phyloP scores from a whole-genome alignment of 2,888 invertebrate species.

The Chloromyia formosa region DNA sequence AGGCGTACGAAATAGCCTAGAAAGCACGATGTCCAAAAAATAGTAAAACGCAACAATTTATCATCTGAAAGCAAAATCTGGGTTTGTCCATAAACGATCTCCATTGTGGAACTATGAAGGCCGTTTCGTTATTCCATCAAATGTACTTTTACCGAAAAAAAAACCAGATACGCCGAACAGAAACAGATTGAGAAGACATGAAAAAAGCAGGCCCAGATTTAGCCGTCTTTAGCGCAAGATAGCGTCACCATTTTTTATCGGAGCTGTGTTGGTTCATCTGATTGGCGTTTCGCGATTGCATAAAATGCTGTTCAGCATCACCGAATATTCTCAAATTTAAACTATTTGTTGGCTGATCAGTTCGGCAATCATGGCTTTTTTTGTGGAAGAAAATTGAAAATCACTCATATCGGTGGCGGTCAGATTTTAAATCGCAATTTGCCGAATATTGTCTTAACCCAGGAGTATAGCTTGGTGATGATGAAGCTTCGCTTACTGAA shows the following conservation, averaged over 20 bases:
- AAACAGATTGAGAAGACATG: background rate
- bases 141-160: conserved; percentile 18
- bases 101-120: conserved; percentile 11
- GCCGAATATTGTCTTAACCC: too few species aligned
- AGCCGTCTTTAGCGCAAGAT: conserved; percentile 16
- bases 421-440: too few species aligned
- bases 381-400: too few species aligned
- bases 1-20: background rate
- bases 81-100: conserved; percentile 29
- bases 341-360: too few species aligned
- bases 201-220: conserved; percentile 1
- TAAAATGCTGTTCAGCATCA: conserved; percentile 15
- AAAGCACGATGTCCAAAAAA: conserved; percentile 3
- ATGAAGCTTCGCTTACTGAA: too few species aligned
- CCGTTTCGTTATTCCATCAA: conserved; percentile 27
- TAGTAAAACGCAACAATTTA: conserved; percentile 4
- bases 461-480: too few species aligned
- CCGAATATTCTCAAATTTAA: conserved; percentile 19
- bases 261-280: background rate
- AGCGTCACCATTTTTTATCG: conserved; percentile 17
- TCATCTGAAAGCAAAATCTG: conserved; percentile 27
- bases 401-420: too few species aligned
- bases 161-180: background rate
- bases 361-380: conserved; percentile 1
- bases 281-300: conserved; percentile 15